phyloP scores from a whole-genome alignment of 1,140 invertebrate species.

The Apocrypta bakeri region DNA sequence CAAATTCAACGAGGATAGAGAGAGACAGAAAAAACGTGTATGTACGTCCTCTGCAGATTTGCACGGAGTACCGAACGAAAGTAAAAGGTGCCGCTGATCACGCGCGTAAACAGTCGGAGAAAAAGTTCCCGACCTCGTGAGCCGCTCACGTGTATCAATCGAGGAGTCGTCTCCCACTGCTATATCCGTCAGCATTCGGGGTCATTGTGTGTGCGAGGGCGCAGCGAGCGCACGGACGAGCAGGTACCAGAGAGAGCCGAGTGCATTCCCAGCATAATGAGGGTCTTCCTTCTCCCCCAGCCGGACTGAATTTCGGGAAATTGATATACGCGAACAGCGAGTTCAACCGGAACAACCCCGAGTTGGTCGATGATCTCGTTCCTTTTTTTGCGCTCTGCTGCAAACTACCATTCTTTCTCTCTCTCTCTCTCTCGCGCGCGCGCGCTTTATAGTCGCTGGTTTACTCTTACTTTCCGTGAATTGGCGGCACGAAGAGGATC shows the following conservation, averaged over 20 bases:
- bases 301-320: neutral
- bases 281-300: neutral
- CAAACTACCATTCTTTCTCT: no score
- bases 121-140: neutral
- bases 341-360: neutral
- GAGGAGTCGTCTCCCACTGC: neutral
- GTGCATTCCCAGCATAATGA: slow-evolving; percentile 17
- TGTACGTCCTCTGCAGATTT: neutral
- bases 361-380: neutral
- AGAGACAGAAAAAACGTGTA: no score
- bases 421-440: no score
- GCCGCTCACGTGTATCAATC: neutral
- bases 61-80: neutral
- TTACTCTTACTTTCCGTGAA: slow-evolving; percentile 27
- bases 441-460: neutral
- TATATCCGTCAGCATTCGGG: neutral
- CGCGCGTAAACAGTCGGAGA: no score
- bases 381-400: neutral
- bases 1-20: no score
- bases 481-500: neutral
- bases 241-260: neutral
- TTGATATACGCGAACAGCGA: neutral
- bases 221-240: neutral
- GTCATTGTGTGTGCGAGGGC: neutral
- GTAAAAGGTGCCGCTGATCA: slow-evolving; percentile 17